These are phyloP conservation scores for Mirza zaza DNA, from an alignment of 2,113 vertebrate genomes.

Conservation along the genomic window DNA sequence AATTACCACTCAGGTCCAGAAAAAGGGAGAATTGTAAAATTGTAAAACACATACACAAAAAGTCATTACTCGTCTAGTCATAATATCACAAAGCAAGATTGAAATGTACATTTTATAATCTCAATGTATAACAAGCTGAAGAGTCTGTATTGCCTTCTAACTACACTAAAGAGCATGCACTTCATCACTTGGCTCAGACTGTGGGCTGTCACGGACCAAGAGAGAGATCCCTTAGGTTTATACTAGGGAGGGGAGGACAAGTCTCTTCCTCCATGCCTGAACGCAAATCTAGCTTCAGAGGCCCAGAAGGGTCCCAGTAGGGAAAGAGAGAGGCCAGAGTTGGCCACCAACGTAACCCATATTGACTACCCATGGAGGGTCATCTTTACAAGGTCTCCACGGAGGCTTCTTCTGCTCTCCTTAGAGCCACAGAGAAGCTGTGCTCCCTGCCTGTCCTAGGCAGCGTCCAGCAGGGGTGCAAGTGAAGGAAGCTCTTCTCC, in stretches of 20 bases:
- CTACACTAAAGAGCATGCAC: not conserved
- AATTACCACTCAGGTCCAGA: slow-evolving; percentile 3
- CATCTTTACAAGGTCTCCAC: not conserved
- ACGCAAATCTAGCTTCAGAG: slow-evolving; percentile 14
- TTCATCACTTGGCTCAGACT: not conserved
- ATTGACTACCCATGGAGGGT: not conserved
- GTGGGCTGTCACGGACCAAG: slow-evolving; percentile 24
- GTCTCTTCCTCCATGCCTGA: slow-evolving; percentile 35
- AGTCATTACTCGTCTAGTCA: not conserved
- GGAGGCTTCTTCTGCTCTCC: not conserved
- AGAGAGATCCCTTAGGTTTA: slow-evolving; percentile 1
- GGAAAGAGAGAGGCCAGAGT: not conserved
- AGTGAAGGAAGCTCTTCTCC: not conserved
- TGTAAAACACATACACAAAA: not conserved
- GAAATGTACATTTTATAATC: slow-evolving; percentile 19
- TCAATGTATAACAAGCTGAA: not conserved
- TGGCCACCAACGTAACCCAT: not conserved
- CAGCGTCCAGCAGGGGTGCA: not conserved
- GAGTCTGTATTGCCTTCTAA: not conserved
- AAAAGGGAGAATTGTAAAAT: slow-evolving; percentile 1
- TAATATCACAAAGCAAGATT: not conserved
- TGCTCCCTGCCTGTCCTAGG: not conserved
- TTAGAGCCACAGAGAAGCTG: not conserved
- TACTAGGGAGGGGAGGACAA: not conserved
- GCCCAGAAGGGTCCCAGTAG: not conserved